Evolutionary conservation across 2,113 vertebrate species (phyloP).

Genomic region (Pimephales promelas): DNA sequence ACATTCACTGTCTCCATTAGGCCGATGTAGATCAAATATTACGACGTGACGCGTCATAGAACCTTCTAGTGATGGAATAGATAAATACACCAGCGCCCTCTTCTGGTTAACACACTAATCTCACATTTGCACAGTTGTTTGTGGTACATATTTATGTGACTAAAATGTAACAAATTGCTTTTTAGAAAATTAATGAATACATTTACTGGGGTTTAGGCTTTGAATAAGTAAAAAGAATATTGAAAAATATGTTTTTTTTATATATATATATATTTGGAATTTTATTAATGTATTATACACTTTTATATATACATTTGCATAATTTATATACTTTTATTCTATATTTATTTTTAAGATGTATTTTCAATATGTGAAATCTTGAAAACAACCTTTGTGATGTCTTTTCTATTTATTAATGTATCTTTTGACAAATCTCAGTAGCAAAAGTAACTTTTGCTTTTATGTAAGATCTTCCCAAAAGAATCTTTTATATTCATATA

Average conservation of each 20-base stretch:
- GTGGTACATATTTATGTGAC: neutral
- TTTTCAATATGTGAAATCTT: neutral
- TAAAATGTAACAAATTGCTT: neutral
- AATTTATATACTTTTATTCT: no score
- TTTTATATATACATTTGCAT: no score
- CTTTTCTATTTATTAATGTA: neutral
- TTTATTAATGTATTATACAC: no score
- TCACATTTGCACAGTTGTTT: neutral
- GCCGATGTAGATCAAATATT: neutral
- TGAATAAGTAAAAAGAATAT: neutral
- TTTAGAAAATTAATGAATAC: neutral
- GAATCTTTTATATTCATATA: neutral
- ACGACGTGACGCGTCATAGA: neutral
- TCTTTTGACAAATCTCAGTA: neutral
- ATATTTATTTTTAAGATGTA: neutral
- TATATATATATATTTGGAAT: no score
- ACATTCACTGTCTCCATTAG: neutral
- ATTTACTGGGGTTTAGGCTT: neutral
- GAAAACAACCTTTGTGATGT: no score
- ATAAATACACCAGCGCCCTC: constrained; percentile 16
- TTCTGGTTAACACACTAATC: neutral
- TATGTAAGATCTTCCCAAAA: neutral
- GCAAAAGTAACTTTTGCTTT: neutral
- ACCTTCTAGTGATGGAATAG: neutral
- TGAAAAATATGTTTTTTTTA: neutral